These are phyloP conservation scores for Argyra leucocephala DNA, from an alignment of 2,888 invertebrate species.

Conservation along the genomic window DNA sequence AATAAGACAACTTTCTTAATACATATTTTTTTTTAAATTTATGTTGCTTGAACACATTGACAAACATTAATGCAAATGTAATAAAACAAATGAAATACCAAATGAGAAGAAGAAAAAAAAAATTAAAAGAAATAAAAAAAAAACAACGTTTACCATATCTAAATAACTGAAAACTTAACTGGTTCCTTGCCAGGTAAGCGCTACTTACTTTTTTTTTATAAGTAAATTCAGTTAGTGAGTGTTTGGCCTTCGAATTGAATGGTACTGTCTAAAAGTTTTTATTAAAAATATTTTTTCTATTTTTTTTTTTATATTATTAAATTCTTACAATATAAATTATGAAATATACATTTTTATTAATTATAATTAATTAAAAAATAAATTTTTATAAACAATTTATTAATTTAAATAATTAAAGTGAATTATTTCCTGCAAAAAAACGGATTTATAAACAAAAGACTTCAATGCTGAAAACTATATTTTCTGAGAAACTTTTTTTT, in stretches of 20 bases:
- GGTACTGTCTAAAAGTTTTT: slow-evolving; percentile 32
- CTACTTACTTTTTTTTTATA: neutral
- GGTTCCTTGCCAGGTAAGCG: slow-evolving; percentile 11
- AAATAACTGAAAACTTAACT: slow-evolving; percentile 6
- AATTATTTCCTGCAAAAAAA: too few relatives aligned
- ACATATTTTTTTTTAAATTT: too few relatives aligned
- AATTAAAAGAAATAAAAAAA: too few relatives aligned
- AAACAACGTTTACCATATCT: neutral
- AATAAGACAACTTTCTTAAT: too few relatives aligned
- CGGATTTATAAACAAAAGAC: neutral
- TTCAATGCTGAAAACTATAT: slow-evolving; percentile 5
- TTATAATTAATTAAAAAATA: neutral
- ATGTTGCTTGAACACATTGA: too few relatives aligned
- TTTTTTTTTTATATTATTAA: neutral
- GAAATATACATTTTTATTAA: neutral
- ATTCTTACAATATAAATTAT: neutral
- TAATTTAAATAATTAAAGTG: too few relatives aligned
- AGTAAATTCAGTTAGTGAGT: slow-evolving; percentile 35
- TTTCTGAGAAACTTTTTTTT: too few relatives aligned
- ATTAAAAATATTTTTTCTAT: neutral
- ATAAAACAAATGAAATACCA: too few relatives aligned
- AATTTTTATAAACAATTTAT: neutral
- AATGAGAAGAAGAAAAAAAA: too few relatives aligned
- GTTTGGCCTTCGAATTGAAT: slow-evolving; percentile 43
- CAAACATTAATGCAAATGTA: too few relatives aligned